These are phyloP conservation scores for Xanthorhoe spadicearia DNA, from an alignment of 2,888 invertebrate genomes.

Conservation along the genomic window DNA sequence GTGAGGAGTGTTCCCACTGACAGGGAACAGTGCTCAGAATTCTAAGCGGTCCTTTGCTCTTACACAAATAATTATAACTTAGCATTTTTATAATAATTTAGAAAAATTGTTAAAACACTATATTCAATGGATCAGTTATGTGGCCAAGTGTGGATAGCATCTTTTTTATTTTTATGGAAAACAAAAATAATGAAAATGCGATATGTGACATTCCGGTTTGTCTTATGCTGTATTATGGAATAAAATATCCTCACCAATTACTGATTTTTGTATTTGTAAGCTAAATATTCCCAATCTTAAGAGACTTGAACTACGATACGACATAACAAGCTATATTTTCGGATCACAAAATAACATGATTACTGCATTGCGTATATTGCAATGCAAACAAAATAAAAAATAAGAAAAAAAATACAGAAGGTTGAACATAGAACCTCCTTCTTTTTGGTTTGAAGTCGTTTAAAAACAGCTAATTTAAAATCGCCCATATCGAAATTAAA, in stretches of 20 bases:
- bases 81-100: slow-evolving; percentile 85
- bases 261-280: slow-evolving; percentile 61
- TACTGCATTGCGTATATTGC: too few species aligned
- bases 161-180: slow-evolving; percentile 79
- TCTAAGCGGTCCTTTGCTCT: slow-evolving; percentile 78
- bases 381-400: too few species aligned
- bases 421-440: too few species aligned
- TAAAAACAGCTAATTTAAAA: too few species aligned
- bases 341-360: too few species aligned
- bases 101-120: slow-evolving; percentile 79
- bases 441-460: too few species aligned
- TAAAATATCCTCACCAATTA: slow-evolving; percentile 84
- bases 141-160: slow-evolving; percentile 74
- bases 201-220: slow-evolving; percentile 85
- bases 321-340: too few species aligned
- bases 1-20: slow-evolving; percentile 71
- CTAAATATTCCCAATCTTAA: background rate
- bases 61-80: slow-evolving; percentile 84
- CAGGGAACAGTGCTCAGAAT: slow-evolving; percentile 74
- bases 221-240: slow-evolving; percentile 85
- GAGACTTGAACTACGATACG: background rate
- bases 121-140: slow-evolving; percentile 71
- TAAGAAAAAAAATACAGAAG: too few species aligned
- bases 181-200: slow-evolving; percentile 76
- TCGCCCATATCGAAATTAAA: background rate